Base-by-base conservation (phyloP, 1,140 invertebrate species). In the Araneus ventricosus region DNA sequence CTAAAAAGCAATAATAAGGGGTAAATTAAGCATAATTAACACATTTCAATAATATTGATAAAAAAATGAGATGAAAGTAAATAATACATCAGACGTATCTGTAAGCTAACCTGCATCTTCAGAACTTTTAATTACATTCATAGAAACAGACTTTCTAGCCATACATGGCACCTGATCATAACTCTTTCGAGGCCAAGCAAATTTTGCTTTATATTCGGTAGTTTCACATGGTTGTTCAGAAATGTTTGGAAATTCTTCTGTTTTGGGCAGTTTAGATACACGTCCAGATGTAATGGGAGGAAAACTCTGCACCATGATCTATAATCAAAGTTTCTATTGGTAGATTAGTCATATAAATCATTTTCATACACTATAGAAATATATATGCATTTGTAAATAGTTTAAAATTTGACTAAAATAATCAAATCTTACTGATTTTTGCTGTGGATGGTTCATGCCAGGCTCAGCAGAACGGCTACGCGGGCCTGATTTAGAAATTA, bases 281-380 rank as follows among this genome's bases (percentile, higher is more conserved):
- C 87, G 79, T 27, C 92, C 87, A 89, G 85, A 88, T 30, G 92
- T 84, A 67, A 89, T 61, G 17, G 94, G 94, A 45, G 94, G 94
- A 88, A 85, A 94, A 86, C 92, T 94, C 67, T 93, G 90, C 61
- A 93, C 80, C 94, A 94, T 94, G 22, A 93, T 90, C 93, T 93
- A 34, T 41, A 70, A 89, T 79, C 37, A 22, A 63, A 67, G 45
- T 14, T 2, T 14, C 10, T 14, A 17, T 14, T 14, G 0, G 0
- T 52, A 1, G 17, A 52, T 52, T n/a, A n/a, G n/a, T n/a, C n/a
- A n/a, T n/a, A n/a, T n/a, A n/a, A 52, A 14, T 7, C 17, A 6
- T 20, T 8, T 34, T 79, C 14, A 79, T 30, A 79, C 34, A 79
- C 1, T 61, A 61, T n/a, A 59, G 24, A 30, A 86, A 86, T 59